A percentile compares a stretch with the other conserved stretches of the same genome.
Evolutionary conservation across 1,140 invertebrate species (phyloP).

Genomic region (Heliconius himera): DNA sequence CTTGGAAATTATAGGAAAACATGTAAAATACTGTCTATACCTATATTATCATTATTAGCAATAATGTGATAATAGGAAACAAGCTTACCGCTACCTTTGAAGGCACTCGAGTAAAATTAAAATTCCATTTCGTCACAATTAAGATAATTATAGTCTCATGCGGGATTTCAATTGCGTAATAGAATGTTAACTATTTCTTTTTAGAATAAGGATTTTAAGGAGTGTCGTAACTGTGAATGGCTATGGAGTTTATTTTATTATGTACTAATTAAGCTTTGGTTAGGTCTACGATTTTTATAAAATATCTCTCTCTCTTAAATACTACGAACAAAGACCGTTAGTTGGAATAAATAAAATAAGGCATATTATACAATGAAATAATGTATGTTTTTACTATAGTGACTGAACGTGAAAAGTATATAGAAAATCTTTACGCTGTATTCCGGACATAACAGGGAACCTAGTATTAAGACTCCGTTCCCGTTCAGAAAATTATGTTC

Average conservation of each 20-base stretch:
- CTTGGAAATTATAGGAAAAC: slow-evolving; percentile 32
- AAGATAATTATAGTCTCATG: slow-evolving; percentile 19
- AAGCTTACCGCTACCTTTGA: slow-evolving; percentile 14
- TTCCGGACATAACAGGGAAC: too few relatives aligned
- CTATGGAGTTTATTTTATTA: background rate
- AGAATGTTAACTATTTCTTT: slow-evolving; percentile 9
- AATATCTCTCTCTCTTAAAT: too few relatives aligned
- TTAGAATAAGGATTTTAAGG: background rate
- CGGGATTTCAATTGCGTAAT: background rate
- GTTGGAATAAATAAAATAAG: too few relatives aligned
- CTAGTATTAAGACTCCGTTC: too few relatives aligned
- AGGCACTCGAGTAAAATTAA: slow-evolving; percentile 29
- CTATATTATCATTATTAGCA: slow-evolving; percentile 31
- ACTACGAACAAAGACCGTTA: too few relatives aligned
- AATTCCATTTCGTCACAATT: slow-evolving; percentile 33
- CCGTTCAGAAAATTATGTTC: too few relatives aligned
- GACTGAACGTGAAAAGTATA: too few relatives aligned
- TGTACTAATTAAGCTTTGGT: background rate
- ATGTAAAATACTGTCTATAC: slow-evolving; percentile 5
- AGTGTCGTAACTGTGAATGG: background rate
- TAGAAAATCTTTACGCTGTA: too few relatives aligned
- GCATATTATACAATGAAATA: too few relatives aligned
- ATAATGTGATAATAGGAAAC: slow-evolving; percentile 36
- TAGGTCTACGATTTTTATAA: background rate
- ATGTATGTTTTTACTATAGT: too few relatives aligned